These are phyloP conservation scores for Limosa lapponica DNA, from an alignment of 2,797 vertebrate genomes.

Conservation along the genomic window DNA sequence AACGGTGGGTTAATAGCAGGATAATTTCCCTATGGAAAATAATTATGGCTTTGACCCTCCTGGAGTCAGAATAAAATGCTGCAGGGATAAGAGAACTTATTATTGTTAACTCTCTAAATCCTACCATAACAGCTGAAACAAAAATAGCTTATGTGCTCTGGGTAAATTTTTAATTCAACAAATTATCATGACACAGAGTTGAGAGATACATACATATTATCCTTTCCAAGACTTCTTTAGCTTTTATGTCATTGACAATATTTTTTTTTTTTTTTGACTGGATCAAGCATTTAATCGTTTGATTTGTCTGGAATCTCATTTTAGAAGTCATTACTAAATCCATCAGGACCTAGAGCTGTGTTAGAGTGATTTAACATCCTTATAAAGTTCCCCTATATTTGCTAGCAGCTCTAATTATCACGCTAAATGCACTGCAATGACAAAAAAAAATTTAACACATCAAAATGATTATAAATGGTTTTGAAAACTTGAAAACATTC, in stretches of 20 bases:
- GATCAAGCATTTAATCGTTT: conserved; percentile 58
- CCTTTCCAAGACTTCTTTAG: neutral
- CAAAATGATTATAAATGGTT: conserved; percentile 53
- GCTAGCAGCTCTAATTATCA: conserved; percentile 50
- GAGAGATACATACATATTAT: neutral
- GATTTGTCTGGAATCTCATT: conserved; percentile 68
- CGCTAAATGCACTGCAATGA: conserved; percentile 60
- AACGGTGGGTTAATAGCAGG: neutral
- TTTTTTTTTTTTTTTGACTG: neutral
- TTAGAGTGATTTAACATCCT: conserved; percentile 69
- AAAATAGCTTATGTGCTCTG: neutral
- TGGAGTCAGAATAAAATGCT: conserved; percentile 22
- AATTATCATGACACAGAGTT: neutral
- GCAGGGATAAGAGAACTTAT: neutral
- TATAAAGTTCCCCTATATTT: conserved; percentile 61
- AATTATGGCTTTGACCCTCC: conserved; percentile 1
- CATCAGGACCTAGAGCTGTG: conserved; percentile 25
- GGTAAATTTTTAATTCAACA: conserved; percentile 1
- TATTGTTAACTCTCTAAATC: conserved; percentile 25
- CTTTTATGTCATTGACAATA: neutral
- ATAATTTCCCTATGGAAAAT: conserved; percentile 32
- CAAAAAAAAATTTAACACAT: conserved; percentile 65
- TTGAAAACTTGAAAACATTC: conserved; percentile 63
- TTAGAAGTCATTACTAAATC: conserved; percentile 69
- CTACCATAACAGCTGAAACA: neutral